These are phyloP conservation scores for Morinoia aosen DNA, from an alignment of 2,888 invertebrate species.

Conservation along the genomic window DNA sequence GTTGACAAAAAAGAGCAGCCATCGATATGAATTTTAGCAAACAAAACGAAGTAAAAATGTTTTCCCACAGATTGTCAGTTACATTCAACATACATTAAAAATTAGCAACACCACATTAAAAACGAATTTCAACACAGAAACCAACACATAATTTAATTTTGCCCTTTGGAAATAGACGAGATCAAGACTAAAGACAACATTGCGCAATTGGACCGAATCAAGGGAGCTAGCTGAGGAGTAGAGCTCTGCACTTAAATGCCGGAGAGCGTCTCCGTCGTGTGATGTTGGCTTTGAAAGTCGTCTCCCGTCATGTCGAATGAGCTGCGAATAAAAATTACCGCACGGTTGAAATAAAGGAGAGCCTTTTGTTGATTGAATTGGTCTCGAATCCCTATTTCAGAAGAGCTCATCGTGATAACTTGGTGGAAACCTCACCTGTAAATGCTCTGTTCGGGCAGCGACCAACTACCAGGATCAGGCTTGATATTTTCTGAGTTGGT, in stretches of 20 bases:
- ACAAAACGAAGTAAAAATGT: too few species aligned
- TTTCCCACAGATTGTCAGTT: too few species aligned
- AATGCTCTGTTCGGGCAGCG: neutral
- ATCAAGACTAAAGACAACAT: neutral
- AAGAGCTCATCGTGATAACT: neutral
- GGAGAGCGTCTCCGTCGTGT: neutral
- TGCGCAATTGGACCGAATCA: neutral
- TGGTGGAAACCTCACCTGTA: neutral
- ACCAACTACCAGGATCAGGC: neutral
- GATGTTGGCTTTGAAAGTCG: neutral
- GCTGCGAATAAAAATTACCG: neutral
- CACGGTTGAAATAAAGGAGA: neutral
- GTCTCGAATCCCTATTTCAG: neutral
- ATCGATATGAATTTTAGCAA: too few species aligned
- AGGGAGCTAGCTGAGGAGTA: neutral
- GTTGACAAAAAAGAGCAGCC: too few species aligned
- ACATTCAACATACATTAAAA: too few species aligned
- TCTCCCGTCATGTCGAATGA: neutral
- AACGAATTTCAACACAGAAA: neutral
- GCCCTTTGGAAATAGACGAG: neutral
- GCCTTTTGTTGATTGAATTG: too few species aligned
- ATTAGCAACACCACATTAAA: too few species aligned
- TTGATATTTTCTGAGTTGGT: neutral
- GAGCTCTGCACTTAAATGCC: neutral
- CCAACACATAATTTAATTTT: neutral